Conservation (phyloP, 2,113 vertebrate species). For the Prionailurus bengalensis region DNA sequence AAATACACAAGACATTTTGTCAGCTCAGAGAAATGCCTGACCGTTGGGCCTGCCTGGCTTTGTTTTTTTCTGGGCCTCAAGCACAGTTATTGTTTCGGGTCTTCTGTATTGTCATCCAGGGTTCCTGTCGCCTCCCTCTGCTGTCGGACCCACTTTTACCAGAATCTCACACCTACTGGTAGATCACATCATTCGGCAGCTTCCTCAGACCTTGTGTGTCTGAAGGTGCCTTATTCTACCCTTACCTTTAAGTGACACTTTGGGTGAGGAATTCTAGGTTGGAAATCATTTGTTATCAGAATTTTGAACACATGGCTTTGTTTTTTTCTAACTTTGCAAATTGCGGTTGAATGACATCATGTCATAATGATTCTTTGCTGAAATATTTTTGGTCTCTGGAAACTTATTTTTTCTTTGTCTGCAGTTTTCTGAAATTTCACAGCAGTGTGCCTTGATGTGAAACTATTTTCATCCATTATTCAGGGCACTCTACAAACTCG, state of each 20-base stretch:
- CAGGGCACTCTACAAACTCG: not conserved
- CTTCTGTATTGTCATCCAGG: too few relatives aligned
- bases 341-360: not conserved
- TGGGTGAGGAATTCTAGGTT: not conserved
- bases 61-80: not conserved
- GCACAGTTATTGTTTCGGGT: not conserved
- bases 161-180: not conserved
- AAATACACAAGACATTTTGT: not conserved
- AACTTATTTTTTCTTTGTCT: not conserved
- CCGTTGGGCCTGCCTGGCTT: not conserved
- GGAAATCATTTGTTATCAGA: not conserved
- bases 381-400: not conserved
- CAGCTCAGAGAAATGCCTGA: not conserved
- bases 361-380: not conserved
- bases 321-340: not conserved
- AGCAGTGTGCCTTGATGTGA: not conserved
- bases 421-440: slow-evolving; percentile 40
- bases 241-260: not conserved
- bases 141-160: not conserved
- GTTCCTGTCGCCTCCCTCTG: too few relatives aligned
- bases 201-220: not conserved
- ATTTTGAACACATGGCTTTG: not conserved
- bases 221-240: not conserved
- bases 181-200: not conserved
- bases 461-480: not conserved